phyloP scores from a whole-genome alignment of 2,113 vertebrate species.

The Patagioenas fasciata region DNA sequence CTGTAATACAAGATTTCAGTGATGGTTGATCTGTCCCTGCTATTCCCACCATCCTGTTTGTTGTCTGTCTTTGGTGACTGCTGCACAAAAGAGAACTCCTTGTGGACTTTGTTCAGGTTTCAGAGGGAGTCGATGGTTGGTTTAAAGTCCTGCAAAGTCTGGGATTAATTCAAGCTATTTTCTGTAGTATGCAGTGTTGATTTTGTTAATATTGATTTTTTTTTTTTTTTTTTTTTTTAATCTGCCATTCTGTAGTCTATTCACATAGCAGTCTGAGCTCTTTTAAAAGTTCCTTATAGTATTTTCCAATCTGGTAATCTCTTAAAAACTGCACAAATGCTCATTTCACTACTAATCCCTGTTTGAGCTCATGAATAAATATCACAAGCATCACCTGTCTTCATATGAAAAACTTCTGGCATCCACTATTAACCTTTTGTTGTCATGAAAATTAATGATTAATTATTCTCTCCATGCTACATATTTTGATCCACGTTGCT shows the following conservation, averaged over 20 bases:
- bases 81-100: background rate
- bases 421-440: slow-evolving; percentile 4
- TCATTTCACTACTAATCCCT: slow-evolving; percentile 1
- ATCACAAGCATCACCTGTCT: background rate
- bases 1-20: background rate
- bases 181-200: background rate
- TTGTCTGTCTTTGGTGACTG: background rate
- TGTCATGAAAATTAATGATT: background rate
- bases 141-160: background rate
- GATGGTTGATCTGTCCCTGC: background rate
- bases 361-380: slow-evolving; percentile 23
- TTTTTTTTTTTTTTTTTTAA: background rate
- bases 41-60: background rate
- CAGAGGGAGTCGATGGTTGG: background rate
- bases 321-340: slow-evolving; percentile 3
- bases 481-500: background rate
- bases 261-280: background rate
- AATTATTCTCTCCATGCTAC: background rate
- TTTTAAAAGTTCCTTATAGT: background rate
- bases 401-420: background rate
- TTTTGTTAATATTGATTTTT: background rate
- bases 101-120: background rate
- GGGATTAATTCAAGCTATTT: background rate
- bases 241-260: background rate
- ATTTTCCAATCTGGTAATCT: background rate